Conservation (phyloP, 2,797 vertebrate genomes). For the Halcyon smyrnensis region DNA sequence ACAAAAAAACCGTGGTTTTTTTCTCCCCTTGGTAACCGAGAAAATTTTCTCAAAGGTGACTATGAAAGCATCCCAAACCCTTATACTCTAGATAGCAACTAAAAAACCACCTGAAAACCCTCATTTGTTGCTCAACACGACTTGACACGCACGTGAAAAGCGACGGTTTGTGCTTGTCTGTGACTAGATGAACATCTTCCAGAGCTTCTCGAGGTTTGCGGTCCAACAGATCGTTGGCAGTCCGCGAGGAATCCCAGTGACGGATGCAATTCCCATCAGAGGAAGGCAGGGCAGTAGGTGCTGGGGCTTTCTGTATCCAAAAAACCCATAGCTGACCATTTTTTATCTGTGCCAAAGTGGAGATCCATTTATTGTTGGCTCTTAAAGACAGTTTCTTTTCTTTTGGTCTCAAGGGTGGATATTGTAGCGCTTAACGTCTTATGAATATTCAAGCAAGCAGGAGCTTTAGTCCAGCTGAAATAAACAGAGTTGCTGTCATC, state of each 20-base stretch:
- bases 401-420: neutral
- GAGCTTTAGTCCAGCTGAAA: neutral
- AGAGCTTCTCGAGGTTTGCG: neutral
- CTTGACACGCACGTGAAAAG: neutral
- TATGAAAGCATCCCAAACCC: neutral
- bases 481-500: neutral
- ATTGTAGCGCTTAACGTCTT: neutral
- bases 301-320: neutral
- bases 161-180: neutral
- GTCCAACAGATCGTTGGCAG: neutral
- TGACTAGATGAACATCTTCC: neutral
- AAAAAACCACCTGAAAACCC: neutral
- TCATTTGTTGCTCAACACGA: neutral
- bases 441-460: neutral
- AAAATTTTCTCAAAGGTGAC: neutral
- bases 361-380: neutral
- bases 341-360: neutral
- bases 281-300: neutral
- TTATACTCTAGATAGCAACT: neutral
- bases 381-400: neutral
- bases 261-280: neutral
- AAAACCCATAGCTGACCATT: neutral
- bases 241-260: neutral
- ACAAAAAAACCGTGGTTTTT: rapidly evolving
- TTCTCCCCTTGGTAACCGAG: neutral